Percentiles rank a stretch among this genome's conserved stretches.
phyloP scores from a whole-genome alignment of 2,113 vertebrate species.

The Trichomycterus rosablanca region DNA sequence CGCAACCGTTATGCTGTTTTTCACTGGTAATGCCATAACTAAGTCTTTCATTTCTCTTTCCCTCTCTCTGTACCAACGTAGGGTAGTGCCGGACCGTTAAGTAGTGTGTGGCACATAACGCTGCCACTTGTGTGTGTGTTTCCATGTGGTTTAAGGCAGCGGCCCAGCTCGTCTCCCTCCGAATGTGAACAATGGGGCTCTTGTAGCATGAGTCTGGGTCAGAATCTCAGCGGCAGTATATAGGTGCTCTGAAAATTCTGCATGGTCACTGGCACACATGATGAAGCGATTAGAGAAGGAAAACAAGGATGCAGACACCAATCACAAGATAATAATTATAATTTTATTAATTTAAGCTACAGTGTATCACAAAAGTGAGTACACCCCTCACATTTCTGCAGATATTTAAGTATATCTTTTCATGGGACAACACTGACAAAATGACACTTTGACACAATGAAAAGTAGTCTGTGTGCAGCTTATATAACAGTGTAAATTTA shows the following conservation, averaged over 20 bases:
- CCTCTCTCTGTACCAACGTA: conserved; percentile 13
- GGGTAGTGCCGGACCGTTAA: conserved; percentile 7
- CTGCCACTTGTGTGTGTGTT: conserved; percentile 26
- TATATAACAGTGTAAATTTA: too few species aligned
- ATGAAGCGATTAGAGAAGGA: not conserved
- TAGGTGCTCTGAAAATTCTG: conserved; percentile 29
- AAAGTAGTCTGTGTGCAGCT: too few species aligned
- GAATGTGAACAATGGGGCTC: conserved; percentile 42
- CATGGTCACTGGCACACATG: not conserved
- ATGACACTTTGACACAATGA: too few species aligned
- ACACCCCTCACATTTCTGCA: too few species aligned
- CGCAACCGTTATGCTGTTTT: not conserved
- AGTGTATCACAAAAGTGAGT: too few species aligned
- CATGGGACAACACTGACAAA: too few species aligned
- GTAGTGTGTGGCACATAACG: conserved; percentile 16
- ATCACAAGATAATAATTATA: not conserved
- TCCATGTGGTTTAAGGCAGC: conserved; percentile 50
- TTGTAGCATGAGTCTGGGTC: conserved; percentile 36
- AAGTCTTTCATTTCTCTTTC: conserved; percentile 1
- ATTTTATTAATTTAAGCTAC: too few species aligned
- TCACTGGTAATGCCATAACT: not conserved
- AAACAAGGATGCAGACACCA: not conserved
- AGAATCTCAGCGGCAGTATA: conserved; percentile 10
- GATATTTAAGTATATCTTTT: too few species aligned
- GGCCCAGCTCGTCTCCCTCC: conserved; percentile 39